Conservation (phyloP, 2,888 invertebrate genomes). For the Coenonympha glycerion region DNA sequence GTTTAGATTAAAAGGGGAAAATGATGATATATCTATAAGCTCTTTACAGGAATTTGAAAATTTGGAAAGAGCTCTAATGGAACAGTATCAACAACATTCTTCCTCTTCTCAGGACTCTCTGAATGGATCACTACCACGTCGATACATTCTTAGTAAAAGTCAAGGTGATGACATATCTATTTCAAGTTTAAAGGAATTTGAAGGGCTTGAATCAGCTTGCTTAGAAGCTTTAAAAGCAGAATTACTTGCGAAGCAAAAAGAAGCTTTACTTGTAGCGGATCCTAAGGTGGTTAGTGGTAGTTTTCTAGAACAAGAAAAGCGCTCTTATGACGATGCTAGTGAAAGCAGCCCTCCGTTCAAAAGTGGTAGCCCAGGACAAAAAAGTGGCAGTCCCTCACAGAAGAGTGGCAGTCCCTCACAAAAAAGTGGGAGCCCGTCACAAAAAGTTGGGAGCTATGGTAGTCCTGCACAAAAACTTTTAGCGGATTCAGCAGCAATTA, state of each 20-base stretch:
- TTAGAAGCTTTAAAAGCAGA: constrained; percentile 89
- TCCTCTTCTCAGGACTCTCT: constrained; percentile 91
- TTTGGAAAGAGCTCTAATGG: constrained; percentile 89
- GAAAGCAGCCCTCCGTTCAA: constrained; percentile 76
- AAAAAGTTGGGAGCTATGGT: constrained; percentile 63
- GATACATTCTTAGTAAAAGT: constrained; percentile 81
- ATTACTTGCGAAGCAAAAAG: constrained; percentile 89
- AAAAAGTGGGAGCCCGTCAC: constrained; percentile 67
- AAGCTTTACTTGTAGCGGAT: constrained; percentile 81
- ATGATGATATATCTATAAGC: constrained; percentile 93
- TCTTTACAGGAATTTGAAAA: constrained; percentile 96
- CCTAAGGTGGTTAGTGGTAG: constrained; percentile 67
- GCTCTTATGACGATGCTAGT: constrained; percentile 75
- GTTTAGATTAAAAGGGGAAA: constrained; percentile 89
- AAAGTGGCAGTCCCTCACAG: constrained; percentile 47
- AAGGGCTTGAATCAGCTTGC: constrained; percentile 91
- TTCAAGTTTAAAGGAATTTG: constrained; percentile 93
- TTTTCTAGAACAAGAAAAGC: constrained; percentile 70
- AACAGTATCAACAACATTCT: constrained; percentile 82
- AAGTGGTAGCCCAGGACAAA: constrained; percentile 61
- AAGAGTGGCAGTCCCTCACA: constrained; percentile 69
- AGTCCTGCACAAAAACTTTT: constrained; percentile 67
- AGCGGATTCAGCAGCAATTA: constrained; percentile 66
- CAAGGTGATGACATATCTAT: constrained; percentile 90
- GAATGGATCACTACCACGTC: constrained; percentile 86